Percentiles rank a stretch among this genome's conserved stretches.
Conservation (phyloP, 2,113 vertebrate genomes). For the Pelecanus crispus region DNA sequence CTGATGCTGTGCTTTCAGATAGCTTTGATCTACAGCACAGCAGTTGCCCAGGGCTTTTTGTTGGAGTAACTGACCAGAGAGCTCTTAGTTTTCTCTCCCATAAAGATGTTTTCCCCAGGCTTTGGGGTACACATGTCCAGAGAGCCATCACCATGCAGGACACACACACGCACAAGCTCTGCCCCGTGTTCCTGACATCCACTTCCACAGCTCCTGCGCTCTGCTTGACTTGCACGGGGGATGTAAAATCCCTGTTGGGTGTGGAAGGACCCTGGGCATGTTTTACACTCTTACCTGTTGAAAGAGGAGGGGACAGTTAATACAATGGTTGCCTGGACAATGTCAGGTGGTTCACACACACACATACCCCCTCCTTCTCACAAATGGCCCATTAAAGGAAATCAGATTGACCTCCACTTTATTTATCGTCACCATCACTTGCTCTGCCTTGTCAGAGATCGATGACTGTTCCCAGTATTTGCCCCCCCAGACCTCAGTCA, state of each 20-base stretch:
- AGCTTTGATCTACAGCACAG: background rate
- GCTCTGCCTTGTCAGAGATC: background rate
- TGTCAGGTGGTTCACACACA: background rate
- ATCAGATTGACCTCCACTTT: background rate
- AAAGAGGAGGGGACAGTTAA: background rate
- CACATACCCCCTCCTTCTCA: background rate
- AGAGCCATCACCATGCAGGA: background rate
- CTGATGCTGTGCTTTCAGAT: background rate
- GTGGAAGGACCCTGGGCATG: background rate
- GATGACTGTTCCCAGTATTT: background rate
- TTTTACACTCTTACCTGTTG: background rate
- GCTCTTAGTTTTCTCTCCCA: background rate
- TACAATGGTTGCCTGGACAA: background rate
- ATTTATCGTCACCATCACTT: background rate
- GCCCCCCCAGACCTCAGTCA: background rate
- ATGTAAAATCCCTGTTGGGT: background rate
- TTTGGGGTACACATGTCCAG: background rate
- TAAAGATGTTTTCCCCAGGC: background rate
- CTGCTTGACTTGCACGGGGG: rapidly evolving
- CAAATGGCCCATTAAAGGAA: background rate
- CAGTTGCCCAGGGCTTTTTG: background rate
- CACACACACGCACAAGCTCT: background rate
- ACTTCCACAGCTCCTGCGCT: background rate
- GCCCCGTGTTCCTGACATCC: rapidly evolving
- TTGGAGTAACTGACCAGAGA: background rate